A percentile compares a stretch with the other conserved stretches of the same genome.
Conservation (phyloP, 2,888 invertebrate species). For the Stictocephala bisonia region DNA sequence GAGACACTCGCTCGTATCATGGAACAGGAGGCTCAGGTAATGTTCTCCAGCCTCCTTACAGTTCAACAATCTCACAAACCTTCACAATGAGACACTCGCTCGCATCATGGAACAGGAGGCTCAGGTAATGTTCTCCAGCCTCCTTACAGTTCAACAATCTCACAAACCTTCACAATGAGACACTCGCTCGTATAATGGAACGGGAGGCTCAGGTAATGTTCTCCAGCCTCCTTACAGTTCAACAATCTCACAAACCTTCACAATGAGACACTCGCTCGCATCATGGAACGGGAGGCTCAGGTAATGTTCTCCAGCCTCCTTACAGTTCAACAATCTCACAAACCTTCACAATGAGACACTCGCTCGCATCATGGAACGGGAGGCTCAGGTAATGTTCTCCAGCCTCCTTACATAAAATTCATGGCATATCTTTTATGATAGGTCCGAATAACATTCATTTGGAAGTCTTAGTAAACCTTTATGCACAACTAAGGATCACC, state of each 20-base stretch:
- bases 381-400: constrained; percentile 77
- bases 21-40: constrained; percentile 79
- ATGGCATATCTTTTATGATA: no score
- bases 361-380: constrained; percentile 81
- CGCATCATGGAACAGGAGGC: constrained; percentile 82
- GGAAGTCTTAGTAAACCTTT: no score
- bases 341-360: constrained; percentile 87
- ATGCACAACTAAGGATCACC: no score
- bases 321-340: constrained; percentile 82
- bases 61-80: constrained; percentile 80
- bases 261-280: constrained; percentile 82
- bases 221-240: no score
- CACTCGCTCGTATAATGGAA: constrained; percentile 80
- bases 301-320: no score
- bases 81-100: constrained; percentile 84
- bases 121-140: no score
- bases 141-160: constrained; percentile 82
- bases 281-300: constrained; percentile 81
- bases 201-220: constrained; percentile 79
- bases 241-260: constrained; percentile 83
- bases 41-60: no score
- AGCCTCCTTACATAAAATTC: no score
- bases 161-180: constrained; percentile 86
- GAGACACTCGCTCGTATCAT: constrained; percentile 83
- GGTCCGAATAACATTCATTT: no score